Evolutionary conservation across 2,113 vertebrate genomes (phyloP).

Genomic region (Lathamus discolor): DNA sequence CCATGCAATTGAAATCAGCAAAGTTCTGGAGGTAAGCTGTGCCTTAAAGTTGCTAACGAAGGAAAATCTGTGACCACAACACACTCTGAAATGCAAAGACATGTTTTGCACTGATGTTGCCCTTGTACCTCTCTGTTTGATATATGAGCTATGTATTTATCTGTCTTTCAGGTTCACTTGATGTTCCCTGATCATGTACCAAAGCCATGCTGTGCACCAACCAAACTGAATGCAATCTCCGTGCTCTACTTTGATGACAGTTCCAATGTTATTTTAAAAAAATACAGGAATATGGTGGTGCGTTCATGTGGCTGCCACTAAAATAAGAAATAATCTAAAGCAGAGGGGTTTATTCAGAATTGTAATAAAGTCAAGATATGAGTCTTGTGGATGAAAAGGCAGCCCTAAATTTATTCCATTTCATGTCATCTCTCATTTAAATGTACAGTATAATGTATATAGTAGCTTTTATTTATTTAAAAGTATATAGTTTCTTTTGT

Average conservation of each 20-base stretch:
- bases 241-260: conserved; percentile 99
- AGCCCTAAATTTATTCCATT: conserved; percentile 62
- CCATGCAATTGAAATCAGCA: background rate
- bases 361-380: conserved; percentile 65
- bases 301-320: conserved; percentile 98
- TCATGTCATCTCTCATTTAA: conserved; percentile 78
- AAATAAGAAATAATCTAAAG: conserved; percentile 50
- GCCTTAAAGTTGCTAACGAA: background rate
- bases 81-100: conserved; percentile 4
- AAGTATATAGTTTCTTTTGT: conserved; percentile 73
- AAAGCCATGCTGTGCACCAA: conserved; percentile 97
- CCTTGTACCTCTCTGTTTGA: conserved; percentile 23
- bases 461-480: conserved; percentile 97
- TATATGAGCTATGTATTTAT: conserved; percentile 33
- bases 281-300: conserved; percentile 99
- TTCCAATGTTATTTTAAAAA: conserved; percentile 98
- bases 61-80: background rate
- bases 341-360: conserved; percentile 55
- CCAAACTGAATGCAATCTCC: conserved; percentile 98
- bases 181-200: conserved; percentile 99
- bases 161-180: conserved; percentile 89
- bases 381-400: conserved; percentile 50
- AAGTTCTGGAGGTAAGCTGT: conserved; percentile 9
- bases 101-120: background rate
- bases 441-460: conserved; percentile 97